Conservation (phyloP, 2,113 vertebrate genomes). For the Bothrops jararaca region DNA sequence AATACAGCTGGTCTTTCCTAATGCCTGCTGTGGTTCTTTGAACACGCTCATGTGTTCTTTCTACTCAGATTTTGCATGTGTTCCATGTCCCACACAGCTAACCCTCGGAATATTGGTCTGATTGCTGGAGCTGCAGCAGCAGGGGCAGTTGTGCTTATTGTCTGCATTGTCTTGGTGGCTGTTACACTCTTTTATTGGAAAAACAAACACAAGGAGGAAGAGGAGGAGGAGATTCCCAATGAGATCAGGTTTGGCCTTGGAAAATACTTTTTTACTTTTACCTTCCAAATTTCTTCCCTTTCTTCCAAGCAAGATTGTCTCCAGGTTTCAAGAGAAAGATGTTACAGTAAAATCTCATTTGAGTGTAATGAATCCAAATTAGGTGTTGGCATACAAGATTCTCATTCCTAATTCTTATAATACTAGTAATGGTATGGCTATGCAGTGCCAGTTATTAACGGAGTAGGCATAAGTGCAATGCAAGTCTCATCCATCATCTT, state of each 20-base stretch:
- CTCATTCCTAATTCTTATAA: background rate
- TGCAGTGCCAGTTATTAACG: background rate
- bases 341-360: background rate
- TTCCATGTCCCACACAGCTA: conserved; percentile 75
- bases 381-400: background rate
- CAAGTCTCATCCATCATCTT: background rate
- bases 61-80: conserved; percentile 29
- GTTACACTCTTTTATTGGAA: conserved; percentile 93
- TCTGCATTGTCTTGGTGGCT: conserved; percentile 84
- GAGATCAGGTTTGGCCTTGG: conserved; percentile 87
- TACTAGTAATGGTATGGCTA: background rate
- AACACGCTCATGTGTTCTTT: background rate
- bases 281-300: background rate
- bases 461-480: background rate
- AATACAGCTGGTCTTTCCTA: background rate
- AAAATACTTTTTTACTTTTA: conserved; percentile 1
- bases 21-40: background rate
- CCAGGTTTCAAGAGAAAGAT: background rate
- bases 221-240: conserved; percentile 95
- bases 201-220: conserved; percentile 95
- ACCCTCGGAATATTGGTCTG: conserved; percentile 86
- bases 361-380: background rate
- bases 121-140: conserved; percentile 89
- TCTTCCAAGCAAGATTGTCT: background rate
- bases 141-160: conserved; percentile 79